These are phyloP conservation scores for Drosophila melanogaster DNA, from an alignment of 1,140 invertebrate species.

Conservation along the genomic window DNA sequence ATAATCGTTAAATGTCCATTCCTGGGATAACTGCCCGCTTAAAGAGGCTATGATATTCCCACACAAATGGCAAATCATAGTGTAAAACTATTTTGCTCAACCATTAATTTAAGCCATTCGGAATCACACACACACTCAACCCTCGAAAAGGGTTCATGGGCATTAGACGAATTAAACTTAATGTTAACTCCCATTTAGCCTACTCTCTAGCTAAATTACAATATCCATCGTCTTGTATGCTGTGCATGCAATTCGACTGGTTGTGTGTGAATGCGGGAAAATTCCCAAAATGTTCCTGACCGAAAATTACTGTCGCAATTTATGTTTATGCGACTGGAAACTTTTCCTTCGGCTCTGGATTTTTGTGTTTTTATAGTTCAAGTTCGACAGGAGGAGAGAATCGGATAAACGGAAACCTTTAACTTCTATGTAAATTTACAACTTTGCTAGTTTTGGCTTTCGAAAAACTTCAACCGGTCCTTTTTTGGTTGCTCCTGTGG, in stretches of 20 bases:
- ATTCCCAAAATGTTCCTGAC: conserved; percentile 49
- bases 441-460: conserved; percentile 54
- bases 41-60: neutral
- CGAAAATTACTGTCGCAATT: conserved; percentile 78
- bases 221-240: conserved; percentile 25
- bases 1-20: conserved; percentile 20
- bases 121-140: neutral
- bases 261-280: conserved; percentile 19
- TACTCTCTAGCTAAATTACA: conserved; percentile 56
- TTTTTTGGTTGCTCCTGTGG: conserved; percentile 51
- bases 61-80: conserved; percentile 31
- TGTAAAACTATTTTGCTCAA: conserved; percentile 28
- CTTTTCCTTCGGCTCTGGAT: conserved; percentile 40
- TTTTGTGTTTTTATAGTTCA: conserved; percentile 67
- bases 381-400: conserved; percentile 58
- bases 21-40: neutral
- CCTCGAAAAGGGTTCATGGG: conserved; percentile 44
- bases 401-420: conserved; percentile 30
- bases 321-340: conserved; percentile 81
- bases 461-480: conserved; percentile 49
- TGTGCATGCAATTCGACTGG: conserved; percentile 43
- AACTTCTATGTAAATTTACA: conserved; percentile 71
- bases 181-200: conserved; percentile 59
- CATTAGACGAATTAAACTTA: conserved; percentile 79
- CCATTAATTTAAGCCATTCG: conserved; percentile 34